Evolutionary conservation across 2,888 invertebrate genomes (phyloP).

Genomic region (Parascotia fuliginaria): DNA sequence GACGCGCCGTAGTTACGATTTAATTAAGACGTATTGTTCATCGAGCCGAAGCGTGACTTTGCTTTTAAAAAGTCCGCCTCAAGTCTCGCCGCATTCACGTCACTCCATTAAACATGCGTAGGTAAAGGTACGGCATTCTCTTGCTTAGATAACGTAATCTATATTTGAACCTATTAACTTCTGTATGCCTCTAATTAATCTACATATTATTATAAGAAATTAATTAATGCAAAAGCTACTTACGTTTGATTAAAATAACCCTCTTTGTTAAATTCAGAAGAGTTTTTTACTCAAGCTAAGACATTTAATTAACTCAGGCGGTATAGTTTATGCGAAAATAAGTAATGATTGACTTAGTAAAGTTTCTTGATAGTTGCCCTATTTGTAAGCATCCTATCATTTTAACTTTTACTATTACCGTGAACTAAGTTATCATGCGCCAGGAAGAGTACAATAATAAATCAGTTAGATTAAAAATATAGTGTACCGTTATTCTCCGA

Average conservation of each 20-base stretch:
- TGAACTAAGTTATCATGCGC: constrained; percentile 32
- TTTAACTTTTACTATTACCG: constrained; percentile 33
- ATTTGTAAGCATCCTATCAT: constrained; percentile 25
- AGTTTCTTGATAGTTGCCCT: constrained; percentile 27
- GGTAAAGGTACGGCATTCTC: constrained; percentile 49
- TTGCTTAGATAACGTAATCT: constrained; percentile 58
- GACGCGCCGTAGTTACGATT: constrained; percentile 63
- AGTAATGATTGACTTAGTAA: constrained; percentile 23
- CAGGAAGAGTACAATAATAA: constrained; percentile 47
- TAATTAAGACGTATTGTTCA: constrained; percentile 82
- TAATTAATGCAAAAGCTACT: constrained; percentile 16
- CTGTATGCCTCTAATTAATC: constrained; percentile 21
- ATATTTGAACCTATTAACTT: constrained; percentile 41
- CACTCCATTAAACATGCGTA: constrained; percentile 61
- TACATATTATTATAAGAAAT: constrained; percentile 8
- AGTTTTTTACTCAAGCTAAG: constrained; percentile 9
- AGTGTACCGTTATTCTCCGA: constrained; percentile 67
- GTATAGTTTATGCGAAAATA: constrained; percentile 17
- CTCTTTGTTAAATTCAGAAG: constrained; percentile 13
- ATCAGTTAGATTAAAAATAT: constrained; percentile 59
- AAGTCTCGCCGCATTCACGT: constrained; percentile 58
- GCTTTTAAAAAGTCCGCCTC: constrained; percentile 67
- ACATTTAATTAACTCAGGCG: constrained; percentile 16
- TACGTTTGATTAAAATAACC: constrained; percentile 12
- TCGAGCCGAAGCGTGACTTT: constrained; percentile 70